These are phyloP conservation scores for Grantiella picta DNA, from an alignment of 2,113 vertebrate genomes.

Conservation along the genomic window DNA sequence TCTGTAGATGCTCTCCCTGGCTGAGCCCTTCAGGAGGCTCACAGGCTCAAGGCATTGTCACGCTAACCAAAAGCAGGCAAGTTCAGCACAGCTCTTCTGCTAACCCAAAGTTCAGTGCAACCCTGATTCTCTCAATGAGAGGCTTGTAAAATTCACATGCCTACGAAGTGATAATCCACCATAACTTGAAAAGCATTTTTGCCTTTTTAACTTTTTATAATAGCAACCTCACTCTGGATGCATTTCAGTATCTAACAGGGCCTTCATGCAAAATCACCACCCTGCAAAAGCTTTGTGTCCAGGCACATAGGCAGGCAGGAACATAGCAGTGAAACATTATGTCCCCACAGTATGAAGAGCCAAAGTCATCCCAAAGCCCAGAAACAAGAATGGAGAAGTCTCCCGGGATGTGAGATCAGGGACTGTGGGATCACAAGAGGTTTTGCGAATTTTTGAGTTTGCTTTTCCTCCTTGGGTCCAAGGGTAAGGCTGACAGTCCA, in stretches of 20 bases:
- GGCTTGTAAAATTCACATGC: not conserved
- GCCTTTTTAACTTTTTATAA: not conserved
- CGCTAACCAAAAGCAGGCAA: not conserved
- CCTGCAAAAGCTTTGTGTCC: not conserved
- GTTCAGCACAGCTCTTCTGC: not conserved
- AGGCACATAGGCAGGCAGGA: not conserved
- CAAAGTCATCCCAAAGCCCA: not conserved
- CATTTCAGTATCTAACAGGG: not conserved
- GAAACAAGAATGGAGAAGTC: not conserved
- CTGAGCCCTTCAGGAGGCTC: not conserved
- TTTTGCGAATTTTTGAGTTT: not conserved
- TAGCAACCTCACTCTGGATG: not conserved
- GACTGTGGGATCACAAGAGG: not conserved
- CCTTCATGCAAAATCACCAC: not conserved
- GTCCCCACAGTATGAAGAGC: fast-evolving
- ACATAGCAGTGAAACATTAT: fast-evolving
- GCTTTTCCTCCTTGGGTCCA: fast-evolving
- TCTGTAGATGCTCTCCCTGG: not conserved
- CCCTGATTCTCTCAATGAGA: not conserved
- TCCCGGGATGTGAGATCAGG: not conserved
- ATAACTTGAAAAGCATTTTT: not conserved
- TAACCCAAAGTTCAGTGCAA: not conserved
- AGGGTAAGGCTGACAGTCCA: not conserved
- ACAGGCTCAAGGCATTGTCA: not conserved
- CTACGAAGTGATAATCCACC: not conserved